phyloP scores from a whole-genome alignment of 2,113 vertebrate species.

The Syngnathus floridae region DNA sequence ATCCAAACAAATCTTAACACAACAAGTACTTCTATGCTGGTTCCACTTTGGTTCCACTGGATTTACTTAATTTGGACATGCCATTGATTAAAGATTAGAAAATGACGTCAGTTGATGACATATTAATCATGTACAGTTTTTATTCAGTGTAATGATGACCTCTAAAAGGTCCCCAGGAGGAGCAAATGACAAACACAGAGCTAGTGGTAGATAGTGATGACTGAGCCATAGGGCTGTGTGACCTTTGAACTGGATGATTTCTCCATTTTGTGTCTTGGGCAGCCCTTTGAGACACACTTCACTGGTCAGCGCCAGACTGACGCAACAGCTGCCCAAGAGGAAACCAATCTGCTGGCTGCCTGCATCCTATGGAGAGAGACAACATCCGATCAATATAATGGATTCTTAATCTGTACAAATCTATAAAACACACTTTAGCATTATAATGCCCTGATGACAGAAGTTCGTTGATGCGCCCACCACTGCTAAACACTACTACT shows the following conservation, averaged over 20 bases:
- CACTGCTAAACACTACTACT: too few relatives aligned
- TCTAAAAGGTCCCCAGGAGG: conserved; percentile 19
- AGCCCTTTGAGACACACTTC: conserved; percentile 95
- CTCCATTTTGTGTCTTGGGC: conserved; percentile 92
- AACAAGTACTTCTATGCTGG: neutral
- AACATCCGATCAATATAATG: neutral
- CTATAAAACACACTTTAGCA: neutral
- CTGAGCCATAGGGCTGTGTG: conserved; percentile 24
- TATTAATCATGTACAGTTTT: neutral
- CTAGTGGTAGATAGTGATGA: neutral
- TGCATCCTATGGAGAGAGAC: conserved; percentile 75
- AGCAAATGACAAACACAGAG: neutral
- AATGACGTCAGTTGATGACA: too few relatives aligned
- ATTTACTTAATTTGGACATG: too few relatives aligned
- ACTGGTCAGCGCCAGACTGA: conserved; percentile 90
- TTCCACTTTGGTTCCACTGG: too few relatives aligned
- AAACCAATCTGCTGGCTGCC: conserved; percentile 98
- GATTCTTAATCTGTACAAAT: neutral
- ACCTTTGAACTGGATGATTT: conserved; percentile 98
- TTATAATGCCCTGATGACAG: too few relatives aligned
- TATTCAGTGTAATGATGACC: neutral
- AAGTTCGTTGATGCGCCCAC: too few relatives aligned
- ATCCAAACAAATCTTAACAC: neutral
- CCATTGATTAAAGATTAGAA: too few relatives aligned
- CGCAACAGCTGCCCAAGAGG: conserved; percentile 90